Base-by-base conservation (phyloP, 92 coral and sea anemone species). In the Heteractis magnifica region DNA sequence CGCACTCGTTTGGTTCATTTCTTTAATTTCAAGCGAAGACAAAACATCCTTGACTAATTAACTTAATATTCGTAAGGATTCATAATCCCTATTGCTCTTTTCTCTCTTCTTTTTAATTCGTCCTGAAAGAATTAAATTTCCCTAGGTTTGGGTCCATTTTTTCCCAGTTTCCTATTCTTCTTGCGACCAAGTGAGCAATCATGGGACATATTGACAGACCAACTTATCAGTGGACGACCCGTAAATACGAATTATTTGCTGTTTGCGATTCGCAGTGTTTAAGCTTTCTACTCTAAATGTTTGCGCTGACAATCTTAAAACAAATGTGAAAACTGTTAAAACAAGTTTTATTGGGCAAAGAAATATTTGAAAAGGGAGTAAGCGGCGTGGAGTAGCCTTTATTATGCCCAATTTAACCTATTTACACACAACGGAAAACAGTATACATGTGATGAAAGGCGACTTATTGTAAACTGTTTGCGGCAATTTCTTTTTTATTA, bases 251-350 rank as follows among this genome's bases (percentile, higher is more conserved):
- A 78, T 88, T 91, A 85, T 93, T 94, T 87, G 93, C 85, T 92
- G 93, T 91, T 93, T 94, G 90, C 95, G 84, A 89, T 83, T 72
- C 68, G 85, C 93, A 89, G 90, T 91, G 98, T 94, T 94, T 87
- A 87, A 91, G 91, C 85, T 82, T 90, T 86, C 92, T 75, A 74
- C 85, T 91, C 83, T 89, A 89, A 91, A 94, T 94, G 98, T 94
- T 94, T 94, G 90, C 92, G 83, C 89, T 64, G 90, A 49, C 81
- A 79, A 83, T 87, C 64, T 75, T 62, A 74, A 78, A 84, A 76
- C 87, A 78, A 85, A 85, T 85, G 88, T 60, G 34, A 85, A 85
- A 78, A 91, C 83, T 77, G 87, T 82, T 90, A 88, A 87, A 77
- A 81, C 83, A 75, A 85, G 74, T 86, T 90, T 82, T 81, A 75